Evolutionary conservation across 1,140 invertebrate genomes (phyloP), one percentile per base, ranked within the genome.

Genomic region (Drosophila parabipectinata): DNA sequence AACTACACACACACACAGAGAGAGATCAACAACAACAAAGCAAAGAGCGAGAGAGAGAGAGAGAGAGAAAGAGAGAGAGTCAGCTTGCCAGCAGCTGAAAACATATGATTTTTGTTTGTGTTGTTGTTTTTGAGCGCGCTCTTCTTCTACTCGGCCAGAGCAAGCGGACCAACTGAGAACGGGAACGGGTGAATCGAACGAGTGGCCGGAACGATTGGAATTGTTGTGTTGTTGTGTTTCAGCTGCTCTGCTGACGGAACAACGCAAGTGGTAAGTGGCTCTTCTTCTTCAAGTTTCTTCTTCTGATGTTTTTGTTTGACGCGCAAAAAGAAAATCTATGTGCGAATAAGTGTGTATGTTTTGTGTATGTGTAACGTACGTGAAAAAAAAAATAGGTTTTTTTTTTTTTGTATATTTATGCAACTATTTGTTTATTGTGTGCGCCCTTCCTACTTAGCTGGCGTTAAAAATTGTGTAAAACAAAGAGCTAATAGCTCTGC

Each of bases 41-140:
- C 39, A 54, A 37, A 41, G 56, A 60, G 37, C 41, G 32, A 72
- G 39, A 37, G 24, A 12, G 39, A 21, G 34, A 21, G 21, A 45
- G n/a, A n/a, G n/a, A n/a, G 32, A 72, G 39, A 37, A 18, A 12
- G 39, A 21, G 34, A 21, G 14, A 47, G 59, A 44, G 62, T 21
- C 21, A 21, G 21, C 21, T 3, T 21, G 21, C 51, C 73, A 85
- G 84, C 78, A 85, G 75, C 82, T 85, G 74, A 89, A 88, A 88
- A 88, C 83, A 88, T 88, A 88, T 88, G 83, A 88, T 88, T 88
- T 88, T 88, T 87, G 83, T 88, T 87, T 87, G 79, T 88, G 83
- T 87, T 87, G 75, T 87, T 87, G 72, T 74, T 75, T 67, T 71
- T 67, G 63, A 62, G 78, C 76, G 61, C 54, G 64, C 60, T 80